Base-by-base conservation (phyloP, 92 coral and sea anemone species). In the Umimayanthus chanpuru region DNA sequence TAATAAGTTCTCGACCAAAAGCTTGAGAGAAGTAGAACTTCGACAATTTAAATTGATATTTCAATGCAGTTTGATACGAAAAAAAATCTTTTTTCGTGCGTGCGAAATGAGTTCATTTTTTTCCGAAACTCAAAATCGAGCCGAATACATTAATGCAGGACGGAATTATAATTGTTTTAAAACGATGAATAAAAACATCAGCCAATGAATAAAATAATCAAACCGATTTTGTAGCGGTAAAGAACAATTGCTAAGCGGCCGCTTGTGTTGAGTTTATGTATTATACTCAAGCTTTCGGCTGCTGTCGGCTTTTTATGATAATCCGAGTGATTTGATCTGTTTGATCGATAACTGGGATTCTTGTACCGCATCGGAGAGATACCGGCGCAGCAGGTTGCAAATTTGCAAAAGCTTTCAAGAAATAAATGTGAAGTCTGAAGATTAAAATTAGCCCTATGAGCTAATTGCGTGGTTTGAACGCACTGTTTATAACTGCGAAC, bases 141-240 rank as follows among this genome's bases (percentile, higher is more conserved):
- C 49, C 64, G 79, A 68, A 25, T 47, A 12, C 77, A 68, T 83
- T 70, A 68, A 49, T 18, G 25, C 55, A 40, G 56, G 77, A 65
- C 38, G 77, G 43, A 72, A 83, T 23, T 68, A 44, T 83, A 83
- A 83, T 83, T 73, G 78, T 71, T 83, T 83, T 83, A 83, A 83
- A 83, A 83, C 87, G 87, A 83, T 83, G 78, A 82, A 82, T 82
- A 82, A 68, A 82, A 82, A 82, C 76, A 82, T 67, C 76, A 43
- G 67, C 43, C 73, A 56, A 43, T 82, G 86, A 83, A 83, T 70
- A 83, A 83, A 44, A 83, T 47, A 30, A 83, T 83, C 87, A 83
- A 83, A 70, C 26, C 87, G 87, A 67, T 83, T 82, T 55, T 49
- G 77, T 83, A 83, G 87, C 78, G 87, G 87, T 72, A 70, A 44